These are phyloP conservation scores for Pomatorhinus ruficollis DNA, from an alignment of 2,113 vertebrate genomes.

Conservation along the genomic window DNA sequence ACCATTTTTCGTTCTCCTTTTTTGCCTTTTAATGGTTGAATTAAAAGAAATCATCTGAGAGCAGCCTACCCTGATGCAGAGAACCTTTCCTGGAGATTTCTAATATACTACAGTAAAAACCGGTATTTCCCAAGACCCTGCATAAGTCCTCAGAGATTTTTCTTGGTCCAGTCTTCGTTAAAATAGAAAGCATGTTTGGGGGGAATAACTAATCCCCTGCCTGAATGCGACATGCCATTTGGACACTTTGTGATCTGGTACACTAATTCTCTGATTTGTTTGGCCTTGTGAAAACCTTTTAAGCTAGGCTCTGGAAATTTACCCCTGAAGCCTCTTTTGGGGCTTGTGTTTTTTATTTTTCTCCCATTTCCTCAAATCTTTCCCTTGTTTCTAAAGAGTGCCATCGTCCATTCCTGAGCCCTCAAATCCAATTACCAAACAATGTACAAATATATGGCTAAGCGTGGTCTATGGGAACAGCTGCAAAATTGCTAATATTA, in stretches of 20 bases:
- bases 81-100: background rate
- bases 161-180: background rate
- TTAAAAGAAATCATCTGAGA: background rate
- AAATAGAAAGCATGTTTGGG: background rate
- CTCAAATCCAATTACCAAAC: conserved; percentile 79
- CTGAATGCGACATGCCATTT: background rate
- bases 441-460: conserved; percentile 73
- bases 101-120: background rate
- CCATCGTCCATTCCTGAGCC: conserved; percentile 32
- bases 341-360: conserved; percentile 9
- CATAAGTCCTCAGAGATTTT: background rate
- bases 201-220: background rate
- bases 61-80: background rate
- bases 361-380: conserved; percentile 35
- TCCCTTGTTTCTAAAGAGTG: conserved; percentile 44
- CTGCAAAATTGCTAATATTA: conserved; percentile 88
- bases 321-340: background rate
- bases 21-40: background rate
- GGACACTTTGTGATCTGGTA: background rate
- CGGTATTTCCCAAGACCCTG: background rate
- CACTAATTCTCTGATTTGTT: background rate
- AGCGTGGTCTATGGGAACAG: conserved; percentile 78
- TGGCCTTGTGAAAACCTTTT: background rate
- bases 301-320: conserved; percentile 12
- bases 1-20: background rate